phyloP scores from a whole-genome alignment of 2,888 invertebrate species.

The Nemurella pictetii region DNA sequence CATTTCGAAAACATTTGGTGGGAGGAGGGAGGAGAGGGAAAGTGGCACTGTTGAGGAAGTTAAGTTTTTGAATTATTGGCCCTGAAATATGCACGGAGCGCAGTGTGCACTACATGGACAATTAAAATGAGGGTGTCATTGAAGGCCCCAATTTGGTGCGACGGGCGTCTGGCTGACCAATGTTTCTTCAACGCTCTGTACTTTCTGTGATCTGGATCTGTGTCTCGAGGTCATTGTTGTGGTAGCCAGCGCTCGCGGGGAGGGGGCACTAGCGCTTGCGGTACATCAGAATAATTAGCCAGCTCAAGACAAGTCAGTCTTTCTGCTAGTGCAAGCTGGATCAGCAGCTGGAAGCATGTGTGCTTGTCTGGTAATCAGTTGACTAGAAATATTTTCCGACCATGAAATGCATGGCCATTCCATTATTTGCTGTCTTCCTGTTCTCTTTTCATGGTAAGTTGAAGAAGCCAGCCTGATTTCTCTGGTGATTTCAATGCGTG shows the following conservation, averaged over 20 bases:
- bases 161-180: not conserved
- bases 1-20: too few relatives aligned
- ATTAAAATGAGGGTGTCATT: not conserved
- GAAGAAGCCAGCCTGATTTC: not conserved
- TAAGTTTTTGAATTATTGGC: too few relatives aligned
- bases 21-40: too few relatives aligned
- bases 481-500: not conserved
- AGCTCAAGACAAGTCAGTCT: not conserved
- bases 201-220: not conserved
- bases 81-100: too few relatives aligned
- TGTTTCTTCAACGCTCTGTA: too few relatives aligned
- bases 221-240: conserved; percentile 27
- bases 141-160: not conserved
- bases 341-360: not conserved
- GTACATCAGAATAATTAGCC: not conserved
- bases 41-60: too few relatives aligned
- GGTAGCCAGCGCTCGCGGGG: conserved; percentile 8
- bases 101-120: not conserved
- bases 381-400: not conserved
- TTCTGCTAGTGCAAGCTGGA: not conserved
- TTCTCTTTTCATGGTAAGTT: not conserved
- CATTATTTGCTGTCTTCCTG: not conserved
- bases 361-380: not conserved
- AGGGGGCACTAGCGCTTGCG: not conserved
- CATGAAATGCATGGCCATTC: not conserved